These are phyloP conservation scores for Drosophila peninsularis DNA, from an alignment of 2,888 invertebrate genomes.

Conservation along the genomic window DNA sequence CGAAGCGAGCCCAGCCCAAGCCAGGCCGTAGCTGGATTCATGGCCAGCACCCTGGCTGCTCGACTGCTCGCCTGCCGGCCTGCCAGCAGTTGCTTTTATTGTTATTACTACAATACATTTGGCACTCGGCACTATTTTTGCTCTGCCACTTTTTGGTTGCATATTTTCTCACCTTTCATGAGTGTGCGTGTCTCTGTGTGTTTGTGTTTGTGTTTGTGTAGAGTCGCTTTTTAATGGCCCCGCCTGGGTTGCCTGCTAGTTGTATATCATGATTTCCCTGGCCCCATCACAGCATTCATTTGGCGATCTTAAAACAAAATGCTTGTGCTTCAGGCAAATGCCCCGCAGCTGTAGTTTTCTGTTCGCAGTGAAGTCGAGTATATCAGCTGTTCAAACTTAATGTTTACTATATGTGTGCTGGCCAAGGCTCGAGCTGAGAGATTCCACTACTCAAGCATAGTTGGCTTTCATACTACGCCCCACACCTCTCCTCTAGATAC, in stretches of 20 bases:
- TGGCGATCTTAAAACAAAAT: slow-evolving; percentile 75
- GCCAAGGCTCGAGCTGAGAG: not conserved
- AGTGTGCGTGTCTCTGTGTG: slow-evolving; percentile 13
- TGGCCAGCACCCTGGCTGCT: not conserved
- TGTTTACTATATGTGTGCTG: not conserved
- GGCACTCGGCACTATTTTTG: slow-evolving; percentile 76
- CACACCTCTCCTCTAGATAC: not conserved
- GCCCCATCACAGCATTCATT: slow-evolving; percentile 67
- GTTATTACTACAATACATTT: slow-evolving; percentile 80
- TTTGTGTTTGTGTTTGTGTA: slow-evolving; percentile 19
- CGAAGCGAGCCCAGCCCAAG: slow-evolving; percentile 27
- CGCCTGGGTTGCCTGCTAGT: slow-evolving; percentile 42
- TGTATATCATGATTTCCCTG: slow-evolving; percentile 71
- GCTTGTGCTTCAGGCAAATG: slow-evolving; percentile 35
- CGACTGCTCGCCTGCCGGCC: slow-evolving; percentile 25
- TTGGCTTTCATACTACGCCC: too few relatives aligned
- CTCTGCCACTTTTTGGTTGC: slow-evolving; percentile 61
- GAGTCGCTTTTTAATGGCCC: slow-evolving; percentile 62
- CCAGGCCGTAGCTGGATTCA: slow-evolving; percentile 6
- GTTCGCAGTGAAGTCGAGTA: not conserved
- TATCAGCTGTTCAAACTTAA: not conserved
- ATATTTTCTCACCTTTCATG: slow-evolving; percentile 71
- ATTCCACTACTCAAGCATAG: too few relatives aligned
- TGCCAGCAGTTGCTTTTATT: slow-evolving; percentile 76
- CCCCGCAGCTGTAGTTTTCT: slow-evolving; percentile 12